Evolutionary conservation across 2,113 vertebrate genomes (phyloP).

Genomic region (Nanorana parkeri): DNA sequence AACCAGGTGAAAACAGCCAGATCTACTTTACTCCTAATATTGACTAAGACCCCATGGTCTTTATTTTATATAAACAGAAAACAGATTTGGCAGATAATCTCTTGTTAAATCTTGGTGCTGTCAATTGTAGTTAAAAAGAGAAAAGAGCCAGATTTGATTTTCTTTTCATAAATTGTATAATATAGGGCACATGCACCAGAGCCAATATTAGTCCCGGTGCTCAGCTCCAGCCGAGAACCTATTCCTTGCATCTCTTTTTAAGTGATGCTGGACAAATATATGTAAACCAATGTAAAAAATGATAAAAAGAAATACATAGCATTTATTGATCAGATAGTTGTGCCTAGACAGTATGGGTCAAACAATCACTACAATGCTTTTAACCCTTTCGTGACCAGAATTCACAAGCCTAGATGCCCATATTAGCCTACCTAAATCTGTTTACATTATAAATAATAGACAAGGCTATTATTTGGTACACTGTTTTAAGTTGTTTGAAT

Average conservation of each 20-base stretch:
- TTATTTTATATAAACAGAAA: constrained; percentile 41
- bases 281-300: too few species aligned
- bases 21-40: constrained; percentile 31
- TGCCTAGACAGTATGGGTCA: too few species aligned
- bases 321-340: too few species aligned
- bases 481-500: too few species aligned
- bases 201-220: not conserved
- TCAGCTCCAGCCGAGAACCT: not conserved
- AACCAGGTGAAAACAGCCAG: constrained; percentile 37
- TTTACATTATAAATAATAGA: too few species aligned
- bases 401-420: too few species aligned
- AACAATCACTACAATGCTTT: too few species aligned
- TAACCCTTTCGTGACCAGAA: too few species aligned
- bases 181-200: not conserved
- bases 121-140: constrained; percentile 14
- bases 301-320: too few species aligned
- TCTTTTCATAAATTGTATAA: constrained; percentile 5
- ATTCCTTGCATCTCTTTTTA: not conserved
- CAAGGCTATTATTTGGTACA: too few species aligned
- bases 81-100: constrained; percentile 44
- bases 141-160: constrained; percentile 27
- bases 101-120: constrained; percentile 35
- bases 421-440: too few species aligned
- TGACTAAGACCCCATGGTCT: constrained; percentile 32
- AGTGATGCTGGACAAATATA: too few species aligned